phyloP scores from a whole-genome alignment of 2,797 vertebrate genomes.

The Phrynocephalus guinanensis region DNA sequence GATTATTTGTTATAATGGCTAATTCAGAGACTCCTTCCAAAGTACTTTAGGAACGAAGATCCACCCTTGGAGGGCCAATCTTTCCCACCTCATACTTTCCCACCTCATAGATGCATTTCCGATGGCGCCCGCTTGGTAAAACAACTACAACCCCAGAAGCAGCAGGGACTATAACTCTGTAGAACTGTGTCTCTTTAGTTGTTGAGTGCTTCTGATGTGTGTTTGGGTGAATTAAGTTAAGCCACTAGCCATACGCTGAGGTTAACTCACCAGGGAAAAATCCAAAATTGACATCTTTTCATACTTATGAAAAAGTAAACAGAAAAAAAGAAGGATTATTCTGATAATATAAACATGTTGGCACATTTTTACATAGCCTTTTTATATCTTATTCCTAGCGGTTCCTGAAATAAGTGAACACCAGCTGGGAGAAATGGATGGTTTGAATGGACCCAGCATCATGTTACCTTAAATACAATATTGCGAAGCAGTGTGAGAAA shows the following conservation, averaged over 20 bases:
- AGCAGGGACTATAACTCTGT: not conserved
- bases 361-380: conserved; percentile 4
- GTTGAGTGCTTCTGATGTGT: not conserved
- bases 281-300: not conserved
- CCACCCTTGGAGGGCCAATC: not conserved
- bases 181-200: not conserved
- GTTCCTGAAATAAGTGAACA: not conserved
- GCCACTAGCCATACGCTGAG: not conserved
- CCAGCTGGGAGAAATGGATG: not conserved
- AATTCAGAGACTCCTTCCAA: not conserved
- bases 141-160: not conserved
- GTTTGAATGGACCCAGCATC: not conserved
- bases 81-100: not conserved
- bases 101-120: not conserved
- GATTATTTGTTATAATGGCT: conserved; percentile 40
- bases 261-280: not conserved
- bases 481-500: not conserved
- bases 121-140: not conserved
- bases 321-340: not conserved
- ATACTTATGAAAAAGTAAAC: not conserved
- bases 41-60: not conserved
- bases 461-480: not conserved
- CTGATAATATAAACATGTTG: too few relatives aligned
- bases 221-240: conserved; percentile 13
- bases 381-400: not conserved